Conservation (phyloP, 2,797 vertebrate genomes). For the Siniperca undulata region DNA sequence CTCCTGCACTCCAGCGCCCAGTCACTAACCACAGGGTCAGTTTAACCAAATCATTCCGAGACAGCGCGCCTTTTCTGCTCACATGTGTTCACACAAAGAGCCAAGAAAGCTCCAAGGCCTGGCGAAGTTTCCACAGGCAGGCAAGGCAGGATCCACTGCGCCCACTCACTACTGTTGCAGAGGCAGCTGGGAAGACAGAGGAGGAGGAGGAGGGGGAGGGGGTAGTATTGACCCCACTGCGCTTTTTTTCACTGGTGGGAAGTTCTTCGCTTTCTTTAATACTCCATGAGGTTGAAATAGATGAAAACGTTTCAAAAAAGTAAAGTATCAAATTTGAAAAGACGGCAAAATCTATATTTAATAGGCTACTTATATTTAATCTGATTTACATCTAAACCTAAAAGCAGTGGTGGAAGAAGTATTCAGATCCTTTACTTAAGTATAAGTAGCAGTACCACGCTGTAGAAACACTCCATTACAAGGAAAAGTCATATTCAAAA, state of each 20-base stretch:
- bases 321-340: neutral
- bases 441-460: neutral
- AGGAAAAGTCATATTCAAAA: neutral
- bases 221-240: constrained; percentile 61
- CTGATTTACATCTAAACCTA: neutral
- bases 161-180: constrained; percentile 70
- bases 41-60: constrained; percentile 79
- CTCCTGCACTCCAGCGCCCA: constrained; percentile 41
- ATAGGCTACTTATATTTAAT: neutral
- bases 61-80: constrained; percentile 80
- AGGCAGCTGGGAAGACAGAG: constrained; percentile 66
- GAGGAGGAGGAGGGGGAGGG: neutral
- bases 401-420: neutral
- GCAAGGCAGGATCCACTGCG: constrained; percentile 60
- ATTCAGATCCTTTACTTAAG: neutral
- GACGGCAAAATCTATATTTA: neutral
- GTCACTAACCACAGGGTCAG: constrained; percentile 53
- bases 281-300: neutral
- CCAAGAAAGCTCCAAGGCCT: constrained; percentile 56
- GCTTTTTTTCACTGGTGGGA: constrained; percentile 42
- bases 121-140: constrained; percentile 62
- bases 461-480: neutral
- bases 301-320: neutral
- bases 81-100: constrained; percentile 78
- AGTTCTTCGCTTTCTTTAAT: constrained; percentile 2